Conservation (phyloP, 2,888 invertebrate species). For the Synergus umbraculus region DNA sequence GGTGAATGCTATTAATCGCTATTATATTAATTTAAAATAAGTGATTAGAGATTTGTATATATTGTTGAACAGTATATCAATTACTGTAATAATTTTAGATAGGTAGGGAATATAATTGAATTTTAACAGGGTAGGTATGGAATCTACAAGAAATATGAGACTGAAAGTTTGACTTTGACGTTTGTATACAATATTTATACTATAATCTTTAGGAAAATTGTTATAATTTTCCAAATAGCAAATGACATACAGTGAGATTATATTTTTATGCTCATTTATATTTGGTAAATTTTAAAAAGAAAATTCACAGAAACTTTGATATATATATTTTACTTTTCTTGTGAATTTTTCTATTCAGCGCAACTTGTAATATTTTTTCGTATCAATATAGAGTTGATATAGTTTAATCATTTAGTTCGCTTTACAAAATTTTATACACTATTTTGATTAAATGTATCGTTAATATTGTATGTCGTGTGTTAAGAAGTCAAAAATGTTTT, state of each 20-base stretch:
- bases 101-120: no score
- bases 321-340: not conserved
- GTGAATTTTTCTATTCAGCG: not conserved
- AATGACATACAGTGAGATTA: not conserved
- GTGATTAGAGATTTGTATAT: not conserved
- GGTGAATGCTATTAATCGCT: not conserved
- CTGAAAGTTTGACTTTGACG: no score
- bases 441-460: not conserved
- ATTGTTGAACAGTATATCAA: not conserved
- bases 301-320: not conserved
- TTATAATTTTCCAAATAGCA: no score
- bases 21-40: conserved; percentile 15
- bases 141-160: no score
- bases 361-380: not conserved
- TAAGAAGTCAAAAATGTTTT: not conserved
- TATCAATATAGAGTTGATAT: not conserved
- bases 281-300: not conserved
- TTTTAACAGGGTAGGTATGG: no score
- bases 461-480: not conserved
- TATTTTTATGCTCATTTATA: not conserved
- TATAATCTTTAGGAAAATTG: no score
- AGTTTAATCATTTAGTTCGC: not conserved
- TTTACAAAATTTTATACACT: no score
- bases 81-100: no score
- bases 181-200: no score